Conservation (phyloP, 2,797 vertebrate genomes). For the Prunella strophiata region DNA sequence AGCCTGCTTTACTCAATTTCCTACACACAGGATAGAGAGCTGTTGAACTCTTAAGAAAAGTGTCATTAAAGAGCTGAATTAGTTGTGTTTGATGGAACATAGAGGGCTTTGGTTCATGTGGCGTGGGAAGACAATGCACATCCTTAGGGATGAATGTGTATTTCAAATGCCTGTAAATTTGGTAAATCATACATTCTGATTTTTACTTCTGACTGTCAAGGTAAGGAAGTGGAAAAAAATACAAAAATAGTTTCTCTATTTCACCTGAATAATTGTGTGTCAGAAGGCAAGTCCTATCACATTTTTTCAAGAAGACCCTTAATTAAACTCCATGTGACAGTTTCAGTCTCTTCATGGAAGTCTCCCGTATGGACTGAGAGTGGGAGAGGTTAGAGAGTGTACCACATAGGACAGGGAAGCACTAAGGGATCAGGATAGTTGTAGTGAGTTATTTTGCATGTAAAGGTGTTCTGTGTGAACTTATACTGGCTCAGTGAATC, state of each 20-base stretch:
- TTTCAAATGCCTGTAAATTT: not conserved
- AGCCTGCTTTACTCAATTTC: not conserved
- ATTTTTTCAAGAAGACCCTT: not conserved
- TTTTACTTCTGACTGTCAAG: not conserved
- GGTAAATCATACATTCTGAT: not conserved
- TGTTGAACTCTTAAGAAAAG: not conserved
- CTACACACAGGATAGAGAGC: not conserved
- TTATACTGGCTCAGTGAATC: not conserved
- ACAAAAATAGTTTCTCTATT: not conserved
- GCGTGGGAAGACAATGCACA: not conserved
- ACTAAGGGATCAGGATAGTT: not conserved
- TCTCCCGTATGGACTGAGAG: not conserved
- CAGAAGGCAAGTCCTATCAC: not conserved
- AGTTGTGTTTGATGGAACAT: not conserved
- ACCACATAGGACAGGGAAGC: not conserved
- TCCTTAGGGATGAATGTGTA: not conserved
- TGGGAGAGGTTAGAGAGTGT: not conserved
- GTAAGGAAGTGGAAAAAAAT: not conserved
- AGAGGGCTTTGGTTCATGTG: not conserved
- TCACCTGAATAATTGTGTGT: not conserved
- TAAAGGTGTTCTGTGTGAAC: not conserved
- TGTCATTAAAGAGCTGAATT: not conserved
- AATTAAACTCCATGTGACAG: not conserved
- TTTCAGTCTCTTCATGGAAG: not conserved
- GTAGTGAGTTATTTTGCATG: not conserved